A percentile compares a stretch with the other conserved stretches of the same genome.
These are phyloP conservation scores for Polypterus senegalus DNA, from an alignment of 2,113 vertebrate species.

Conservation along the genomic window DNA sequence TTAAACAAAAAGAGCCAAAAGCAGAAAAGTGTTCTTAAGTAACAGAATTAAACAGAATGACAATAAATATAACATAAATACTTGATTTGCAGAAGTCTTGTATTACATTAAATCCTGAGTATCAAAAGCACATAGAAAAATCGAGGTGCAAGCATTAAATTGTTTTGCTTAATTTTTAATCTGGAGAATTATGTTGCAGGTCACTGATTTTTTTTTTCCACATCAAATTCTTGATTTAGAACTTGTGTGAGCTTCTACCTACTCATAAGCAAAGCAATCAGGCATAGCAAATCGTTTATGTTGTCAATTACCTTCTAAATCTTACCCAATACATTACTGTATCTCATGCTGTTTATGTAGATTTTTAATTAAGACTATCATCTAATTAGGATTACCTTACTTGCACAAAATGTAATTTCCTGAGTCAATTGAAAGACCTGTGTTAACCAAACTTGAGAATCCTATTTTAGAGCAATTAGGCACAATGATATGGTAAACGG, in stretches of 20 bases:
- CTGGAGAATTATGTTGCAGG: neutral
- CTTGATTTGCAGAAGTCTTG: neutral
- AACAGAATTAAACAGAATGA: too few relatives aligned
- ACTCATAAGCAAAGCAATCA: constrained; percentile 1
- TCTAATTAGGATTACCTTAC: constrained; percentile 4
- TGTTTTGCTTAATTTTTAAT: constrained; percentile 1
- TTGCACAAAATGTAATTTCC: constrained; percentile 7
- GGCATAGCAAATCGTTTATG: constrained; percentile 1
- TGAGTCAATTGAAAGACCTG: constrained; percentile 3
- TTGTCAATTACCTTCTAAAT: neutral
- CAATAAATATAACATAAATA: neutral
- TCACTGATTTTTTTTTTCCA: constrained; percentile 2
- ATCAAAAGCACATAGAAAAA: neutral
- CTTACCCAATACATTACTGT: constrained; percentile 3
- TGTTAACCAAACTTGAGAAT: neutral
- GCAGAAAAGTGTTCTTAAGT: too few relatives aligned
- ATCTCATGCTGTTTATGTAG: constrained; percentile 3
- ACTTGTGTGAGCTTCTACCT: neutral
- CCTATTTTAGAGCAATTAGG: constrained; percentile 1
- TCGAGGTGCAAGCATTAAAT: neutral
- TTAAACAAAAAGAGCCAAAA: too few relatives aligned
- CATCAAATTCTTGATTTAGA: neutral
- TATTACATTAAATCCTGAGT: neutral
- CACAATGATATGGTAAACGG: neutral
- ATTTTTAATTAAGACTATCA: constrained; percentile 9